phyloP scores from a whole-genome alignment of 1,140 invertebrate species.

The Aleiodes sp. region DNA sequence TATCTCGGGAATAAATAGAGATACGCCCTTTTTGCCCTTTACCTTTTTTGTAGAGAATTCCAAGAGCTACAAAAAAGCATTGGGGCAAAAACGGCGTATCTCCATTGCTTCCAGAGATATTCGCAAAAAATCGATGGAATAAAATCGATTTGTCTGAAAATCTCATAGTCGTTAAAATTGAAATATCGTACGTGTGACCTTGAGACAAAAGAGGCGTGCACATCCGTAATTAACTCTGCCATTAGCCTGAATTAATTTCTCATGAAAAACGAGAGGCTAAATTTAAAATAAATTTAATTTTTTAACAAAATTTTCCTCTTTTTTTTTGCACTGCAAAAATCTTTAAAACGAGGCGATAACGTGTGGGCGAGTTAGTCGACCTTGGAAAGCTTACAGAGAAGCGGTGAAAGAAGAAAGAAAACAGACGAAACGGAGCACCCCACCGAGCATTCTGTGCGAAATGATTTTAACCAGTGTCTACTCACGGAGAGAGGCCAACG shows the following conservation, averaged over 20 bases:
- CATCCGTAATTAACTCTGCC: conserved; percentile 7
- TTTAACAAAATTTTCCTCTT: too few relatives aligned
- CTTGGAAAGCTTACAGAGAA: neutral
- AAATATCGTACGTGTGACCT: conserved; percentile 7
- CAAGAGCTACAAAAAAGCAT: too few relatives aligned
- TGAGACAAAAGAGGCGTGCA: conserved; percentile 13
- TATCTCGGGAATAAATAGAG: too few relatives aligned
- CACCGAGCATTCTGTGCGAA: conserved; percentile 3
- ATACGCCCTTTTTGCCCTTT: too few relatives aligned
- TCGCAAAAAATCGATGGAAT: too few relatives aligned
- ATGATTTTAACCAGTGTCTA: neutral
- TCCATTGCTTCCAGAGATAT: too few relatives aligned
- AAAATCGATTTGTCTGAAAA: too few relatives aligned
- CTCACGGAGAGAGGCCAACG: too few relatives aligned
- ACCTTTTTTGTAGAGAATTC: too few relatives aligned
- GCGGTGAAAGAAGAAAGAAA: conserved; percentile 9
- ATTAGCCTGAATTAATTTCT: conserved; percentile 15
- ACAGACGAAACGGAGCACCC: neutral
- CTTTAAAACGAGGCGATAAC: neutral
- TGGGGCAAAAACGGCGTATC: too few relatives aligned
- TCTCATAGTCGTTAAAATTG: too few relatives aligned
- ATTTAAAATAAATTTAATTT: too few relatives aligned
- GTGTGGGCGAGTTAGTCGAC: conserved; percentile 12
- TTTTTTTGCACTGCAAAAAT: neutral
- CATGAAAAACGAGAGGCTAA: conserved; percentile 2